Evolutionary conservation across 2,113 vertebrate genomes (phyloP), one percentile per base, ranked within the genome.

Genomic region (Glaucomys volans): DNA sequence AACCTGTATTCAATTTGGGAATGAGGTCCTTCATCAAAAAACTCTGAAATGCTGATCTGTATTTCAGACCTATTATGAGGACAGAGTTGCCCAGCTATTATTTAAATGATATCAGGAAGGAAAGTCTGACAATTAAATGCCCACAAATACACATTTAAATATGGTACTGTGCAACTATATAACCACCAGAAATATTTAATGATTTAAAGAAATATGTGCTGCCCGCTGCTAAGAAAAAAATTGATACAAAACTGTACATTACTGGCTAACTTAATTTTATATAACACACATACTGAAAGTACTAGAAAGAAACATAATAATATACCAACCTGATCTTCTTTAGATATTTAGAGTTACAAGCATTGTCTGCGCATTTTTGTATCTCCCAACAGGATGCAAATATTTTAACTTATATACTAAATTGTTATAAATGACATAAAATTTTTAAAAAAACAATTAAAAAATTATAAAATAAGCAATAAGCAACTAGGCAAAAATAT

Each of bases 251-350:
- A 66, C 4, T 75, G 2, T 17, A 30, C 22, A 72, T 18, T 40
- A 76, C 35, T 87, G 16, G 59, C 66, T 13, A 57, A 88, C 92
- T 89, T 94, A 35, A 79, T 85, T 89, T 92, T 79, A 75, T 67
- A 83, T 66, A 85, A 54, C 8, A 75, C 20, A 40, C 28, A 82
- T n/a, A 2, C 22, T 87, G 72, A 57, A 96, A 87, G 82, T 67
- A 91, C 11, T 80, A 2, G 57, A 87, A 94, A 95, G 11, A 32
- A 91, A 54, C 35, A 40, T 0, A 90, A 62, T 32, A 95, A 86
- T 87, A 96, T 50, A 18, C 9, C 57, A 82, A 76, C 17, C 76
- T 75, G 35, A 62, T 94, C 10, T 71, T 89, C 57, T 89, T 57
- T 44, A 16, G 59, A 40, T 67, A 1, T 72, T 74, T 17, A 37